These are phyloP conservation scores for Nautilus pompilius DNA, from an alignment of 1,140 invertebrate genomes.

Conservation along the genomic window DNA sequence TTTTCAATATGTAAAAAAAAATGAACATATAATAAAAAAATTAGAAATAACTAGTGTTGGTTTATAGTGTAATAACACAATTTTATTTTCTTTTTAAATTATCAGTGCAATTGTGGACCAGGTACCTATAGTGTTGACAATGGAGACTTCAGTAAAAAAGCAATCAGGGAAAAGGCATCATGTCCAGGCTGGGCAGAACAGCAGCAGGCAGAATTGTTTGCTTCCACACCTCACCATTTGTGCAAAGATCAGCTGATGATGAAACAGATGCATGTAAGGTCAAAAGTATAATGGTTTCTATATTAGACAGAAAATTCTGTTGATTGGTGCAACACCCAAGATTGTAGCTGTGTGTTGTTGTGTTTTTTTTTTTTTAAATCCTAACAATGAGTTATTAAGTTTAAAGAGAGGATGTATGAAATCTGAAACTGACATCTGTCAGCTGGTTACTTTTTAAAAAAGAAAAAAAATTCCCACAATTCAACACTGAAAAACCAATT, in stretches of 20 bases:
- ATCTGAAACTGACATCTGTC: too few relatives aligned
- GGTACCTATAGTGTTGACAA: slow-evolving; percentile 36
- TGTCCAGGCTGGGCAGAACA: slow-evolving; percentile 48
- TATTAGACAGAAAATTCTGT: too few relatives aligned
- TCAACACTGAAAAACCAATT: too few relatives aligned
- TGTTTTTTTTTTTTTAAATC: neutral
- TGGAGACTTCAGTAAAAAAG: slow-evolving; percentile 33
- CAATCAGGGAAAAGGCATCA: slow-evolving; percentile 28
- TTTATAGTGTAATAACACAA: neutral
- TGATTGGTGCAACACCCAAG: neutral
- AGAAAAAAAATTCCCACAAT: too few relatives aligned
- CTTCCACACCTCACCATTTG: slow-evolving; percentile 46
- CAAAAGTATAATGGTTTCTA: too few relatives aligned
- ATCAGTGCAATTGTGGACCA: slow-evolving; percentile 34
- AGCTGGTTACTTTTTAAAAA: too few relatives aligned
- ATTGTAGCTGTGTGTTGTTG: neutral
- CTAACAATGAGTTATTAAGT: too few relatives aligned
- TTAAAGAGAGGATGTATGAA: too few relatives aligned
- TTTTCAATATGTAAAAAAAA: too few relatives aligned
- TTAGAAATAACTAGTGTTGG: neutral
- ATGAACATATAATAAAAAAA: neutral
- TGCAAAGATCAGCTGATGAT: slow-evolving; percentile 52
- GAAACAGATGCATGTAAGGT: slow-evolving; percentile 39
- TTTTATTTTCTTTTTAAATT: neutral
- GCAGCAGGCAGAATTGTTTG: slow-evolving; percentile 43